A percentile compares a stretch with the other conserved stretches of the same genome.
Conservation (phyloP, 2,888 invertebrate species). For the Prosopocoilus inquinatus region DNA sequence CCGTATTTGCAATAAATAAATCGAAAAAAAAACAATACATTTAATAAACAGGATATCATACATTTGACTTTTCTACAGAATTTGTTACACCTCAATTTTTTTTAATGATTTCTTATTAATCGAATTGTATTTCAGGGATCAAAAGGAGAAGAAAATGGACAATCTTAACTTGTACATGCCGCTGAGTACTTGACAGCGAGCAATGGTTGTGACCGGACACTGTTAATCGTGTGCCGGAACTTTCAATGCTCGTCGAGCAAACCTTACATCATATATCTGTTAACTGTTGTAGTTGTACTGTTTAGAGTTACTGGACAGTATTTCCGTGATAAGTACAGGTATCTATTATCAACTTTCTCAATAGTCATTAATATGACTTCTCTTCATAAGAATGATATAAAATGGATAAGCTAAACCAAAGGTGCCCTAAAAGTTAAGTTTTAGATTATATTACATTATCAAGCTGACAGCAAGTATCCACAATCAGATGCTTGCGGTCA, state of each 20-base stretch:
- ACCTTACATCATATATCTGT: slow-evolving; percentile 37
- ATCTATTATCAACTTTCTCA: slow-evolving; percentile 20
- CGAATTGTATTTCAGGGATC: slow-evolving; percentile 59
- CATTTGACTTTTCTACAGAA: no score
- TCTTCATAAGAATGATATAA: slow-evolving; percentile 30
- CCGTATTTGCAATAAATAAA: no score
- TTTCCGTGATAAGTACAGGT: slow-evolving; percentile 47
- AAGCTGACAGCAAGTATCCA: not conserved
- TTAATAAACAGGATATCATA: no score
- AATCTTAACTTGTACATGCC: slow-evolving; percentile 78
- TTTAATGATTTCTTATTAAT: no score
- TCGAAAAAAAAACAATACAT: no score
- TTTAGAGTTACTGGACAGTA: slow-evolving; percentile 43
- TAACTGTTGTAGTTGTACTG: slow-evolving; percentile 47
- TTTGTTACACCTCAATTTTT: no score
- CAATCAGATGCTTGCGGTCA: slow-evolving; percentile 15
- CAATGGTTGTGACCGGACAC: slow-evolving; percentile 47
- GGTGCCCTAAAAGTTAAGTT: slow-evolving; percentile 75
- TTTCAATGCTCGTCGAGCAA: slow-evolving; percentile 9
- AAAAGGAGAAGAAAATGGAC: slow-evolving; percentile 87
- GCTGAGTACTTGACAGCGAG: slow-evolving; percentile 69
- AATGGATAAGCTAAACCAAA: slow-evolving; percentile 76
- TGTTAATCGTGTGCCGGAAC: slow-evolving; percentile 33
- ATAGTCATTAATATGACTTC: not conserved
- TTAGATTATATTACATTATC: slow-evolving; percentile 45